Base-by-base conservation (phyloP, 2,113 vertebrate species). In the Anhinga rufa region DNA sequence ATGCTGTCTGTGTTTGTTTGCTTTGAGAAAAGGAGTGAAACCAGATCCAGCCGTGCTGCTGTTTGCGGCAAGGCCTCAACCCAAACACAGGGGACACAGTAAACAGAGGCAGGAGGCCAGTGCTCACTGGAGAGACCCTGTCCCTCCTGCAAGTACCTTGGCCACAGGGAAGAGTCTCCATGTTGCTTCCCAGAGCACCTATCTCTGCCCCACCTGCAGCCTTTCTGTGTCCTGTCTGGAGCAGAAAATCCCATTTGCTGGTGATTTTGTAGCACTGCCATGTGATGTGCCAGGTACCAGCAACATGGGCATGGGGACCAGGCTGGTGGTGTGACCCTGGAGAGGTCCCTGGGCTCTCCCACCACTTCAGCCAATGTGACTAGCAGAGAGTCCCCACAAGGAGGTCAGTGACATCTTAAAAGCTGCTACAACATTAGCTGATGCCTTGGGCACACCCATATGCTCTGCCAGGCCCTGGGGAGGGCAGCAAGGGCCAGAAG, bases 401-500 rank as follows among this genome's bases (percentile, higher is more conserved):
- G 62, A 95, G 92, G 86, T 92, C 15, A 1, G 40, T 96, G 87
- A 94, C 84, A 94, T 61, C 74, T 91, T 90, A 96, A 95, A 87
- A 95, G 93, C 95, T 90, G 25, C 62, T 97, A 94, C 94, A 97
- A 93, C 75, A 62, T 12, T 92, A 96, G 82, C 78, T 0, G 3
- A 40, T 38, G 48, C n/a, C 69, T 96, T 79, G 54, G 75, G 87
- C 93, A 74, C 82, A 87, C 94, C 94, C 96, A 96, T 95, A 96
- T 97, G 96, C 40, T 97, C 84, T 34, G 1, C 34, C 6, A 7
- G 40, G 17, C 96, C 87, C 95, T 79, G 40, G 92, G 94, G 93
- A 94, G 70, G 48, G 49, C 36, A 69, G 49, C 14, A 34, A 62
- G 81, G 70, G 74, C 65, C 71, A 79, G 78, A 74, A 96, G 92